Base-by-base conservation (phyloP, 37 sponge, comb jelly and placozoan species). In the Aplysina aerophoba region DNA sequence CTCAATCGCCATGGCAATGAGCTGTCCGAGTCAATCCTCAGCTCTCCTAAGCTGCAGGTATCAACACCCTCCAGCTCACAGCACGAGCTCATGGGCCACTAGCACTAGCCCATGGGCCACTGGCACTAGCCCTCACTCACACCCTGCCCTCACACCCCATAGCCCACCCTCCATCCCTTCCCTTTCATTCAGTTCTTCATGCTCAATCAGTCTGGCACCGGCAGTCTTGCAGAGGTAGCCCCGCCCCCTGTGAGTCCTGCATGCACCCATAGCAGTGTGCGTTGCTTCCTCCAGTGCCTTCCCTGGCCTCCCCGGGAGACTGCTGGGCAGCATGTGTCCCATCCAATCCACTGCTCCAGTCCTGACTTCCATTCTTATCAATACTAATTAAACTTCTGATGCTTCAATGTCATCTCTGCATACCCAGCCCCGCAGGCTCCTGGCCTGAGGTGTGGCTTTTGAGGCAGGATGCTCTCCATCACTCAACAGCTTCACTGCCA, bases 21-120 rank as follows among this genome's bases (percentile, higher is more conserved):
- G 59, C 82, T 90, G 4, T 59, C 79, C 28, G 94, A 93, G 17
- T 56, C 85, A 44, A 37, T 84, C 1, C 91, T 91, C 38, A 81
- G 86, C 79, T 91, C 90, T 31, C 95, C 92, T 16, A 61, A 87
- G 36, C 86, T 94, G 38, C 95, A 94, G 87, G 95, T 94, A 33
- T n/a, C 17, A 36, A 54, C 19, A 2, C 24, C 28, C 64, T 62
- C 64, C 64, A 13, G 12, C 50, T 8, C 50, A 11, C 50, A 3
- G 8, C 50, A 12, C 4, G 73, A 25, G 33, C n/a, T 30, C 69
- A 25, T n/a, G n/a, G n/a, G 33, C 4, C 73, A 5, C 37, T 31
- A 19, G n/a, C n/a, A 39, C 59, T 36, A 39, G n/a, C n/a, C 69
- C 69, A 25, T n/a, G n/a, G n/a, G 33, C 4, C 73, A 5, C 37